Percentiles rank a stretch among this genome's conserved stretches.
Conservation (phyloP, 2,113 vertebrate species). For the Planiliza haematocheilus region DNA sequence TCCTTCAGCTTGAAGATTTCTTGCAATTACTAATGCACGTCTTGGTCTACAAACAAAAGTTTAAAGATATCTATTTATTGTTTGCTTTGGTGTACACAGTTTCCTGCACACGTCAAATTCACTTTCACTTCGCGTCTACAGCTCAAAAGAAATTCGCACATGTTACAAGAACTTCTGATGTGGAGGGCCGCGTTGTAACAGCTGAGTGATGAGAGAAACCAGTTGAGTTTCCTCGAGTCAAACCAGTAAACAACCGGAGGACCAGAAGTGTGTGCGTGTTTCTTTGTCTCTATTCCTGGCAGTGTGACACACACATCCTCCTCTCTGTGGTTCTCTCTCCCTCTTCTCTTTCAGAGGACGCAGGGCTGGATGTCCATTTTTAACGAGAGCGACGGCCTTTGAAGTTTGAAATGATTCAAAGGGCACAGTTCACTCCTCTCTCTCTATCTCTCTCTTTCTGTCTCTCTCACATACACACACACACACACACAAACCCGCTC, state of each 20-base stretch:
- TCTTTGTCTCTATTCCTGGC: constrained; percentile 58
- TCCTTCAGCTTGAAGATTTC: too few relatives aligned
- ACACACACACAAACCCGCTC: neutral
- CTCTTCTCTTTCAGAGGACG: constrained; percentile 29
- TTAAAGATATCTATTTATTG: neutral
- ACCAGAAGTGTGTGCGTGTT: constrained; percentile 27
- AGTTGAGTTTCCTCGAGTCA: constrained; percentile 23
- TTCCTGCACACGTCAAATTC: neutral
- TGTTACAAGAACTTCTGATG: neutral
- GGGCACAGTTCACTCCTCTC: constrained; percentile 48
- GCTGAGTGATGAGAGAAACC: constrained; percentile 14
- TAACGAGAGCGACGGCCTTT: constrained; percentile 67
- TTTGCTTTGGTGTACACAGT: neutral
- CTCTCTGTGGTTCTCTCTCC: constrained; percentile 39
- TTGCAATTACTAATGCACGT: too few relatives aligned
- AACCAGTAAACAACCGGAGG: constrained; percentile 67
- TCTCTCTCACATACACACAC: neutral
- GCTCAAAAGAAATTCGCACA: neutral
- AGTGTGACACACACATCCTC: constrained; percentile 54
- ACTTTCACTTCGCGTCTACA: neutral
- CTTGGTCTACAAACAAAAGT: neutral
- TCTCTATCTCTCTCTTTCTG: constrained; percentile 6
- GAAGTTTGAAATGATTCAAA: constrained; percentile 77
- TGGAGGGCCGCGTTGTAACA: neutral
- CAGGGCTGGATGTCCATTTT: constrained; percentile 59